These are phyloP conservation scores for Beroe ovata DNA, from an alignment of 37 sponge, comb jelly and placozoan genomes.

Conservation along the genomic window DNA sequence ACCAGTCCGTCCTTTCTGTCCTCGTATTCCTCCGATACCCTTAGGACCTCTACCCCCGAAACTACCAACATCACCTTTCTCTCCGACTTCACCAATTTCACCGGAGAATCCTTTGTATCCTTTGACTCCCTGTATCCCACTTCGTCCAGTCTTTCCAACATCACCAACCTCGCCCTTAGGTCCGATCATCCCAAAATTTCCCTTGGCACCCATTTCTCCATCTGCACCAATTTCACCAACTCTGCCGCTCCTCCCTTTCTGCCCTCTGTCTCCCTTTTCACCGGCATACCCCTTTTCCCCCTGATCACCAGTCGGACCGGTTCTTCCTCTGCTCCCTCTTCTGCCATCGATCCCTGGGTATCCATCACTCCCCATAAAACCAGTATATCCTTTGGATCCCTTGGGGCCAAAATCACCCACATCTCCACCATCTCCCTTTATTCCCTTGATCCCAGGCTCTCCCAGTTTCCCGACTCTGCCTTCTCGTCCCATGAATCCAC, in stretches of 20 bases:
- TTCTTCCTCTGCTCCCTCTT: neutral
- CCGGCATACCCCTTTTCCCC: neutral
- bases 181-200: neutral
- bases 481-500: conserved; percentile 15
- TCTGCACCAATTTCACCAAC: neutral
- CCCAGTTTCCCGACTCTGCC: neutral
- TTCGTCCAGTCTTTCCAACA: neutral
- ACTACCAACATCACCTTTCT: neutral
- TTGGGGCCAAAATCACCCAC: neutral
- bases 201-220: neutral
- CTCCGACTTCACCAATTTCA: neutral
- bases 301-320: neutral
- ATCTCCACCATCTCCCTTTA: neutral
- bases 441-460: neutral
- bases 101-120: neutral
- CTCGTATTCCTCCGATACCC: neutral
- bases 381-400: conserved; percentile 3
- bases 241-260: neutral
- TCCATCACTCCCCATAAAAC: conserved; percentile 26
- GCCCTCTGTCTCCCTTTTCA: neutral
- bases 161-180: conserved; percentile 58
- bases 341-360: conserved; percentile 30
- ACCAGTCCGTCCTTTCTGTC: neutral
- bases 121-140: neutral
- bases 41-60: neutral